phyloP scores from a whole-genome alignment of 2,113 vertebrate species.

The Platysteira castanea region DNA sequence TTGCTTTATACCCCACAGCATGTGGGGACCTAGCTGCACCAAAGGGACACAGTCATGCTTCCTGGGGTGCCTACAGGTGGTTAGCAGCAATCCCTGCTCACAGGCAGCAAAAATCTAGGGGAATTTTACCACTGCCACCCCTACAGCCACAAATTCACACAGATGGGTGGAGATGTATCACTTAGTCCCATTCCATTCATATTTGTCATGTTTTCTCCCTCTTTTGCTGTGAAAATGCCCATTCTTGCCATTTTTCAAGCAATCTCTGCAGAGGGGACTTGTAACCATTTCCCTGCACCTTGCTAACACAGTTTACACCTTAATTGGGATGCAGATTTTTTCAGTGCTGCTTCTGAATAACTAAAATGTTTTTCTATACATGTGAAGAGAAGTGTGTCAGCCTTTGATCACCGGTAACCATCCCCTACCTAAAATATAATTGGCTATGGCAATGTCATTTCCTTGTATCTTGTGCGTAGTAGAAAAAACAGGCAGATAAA shows the following conservation, averaged over 20 bases:
- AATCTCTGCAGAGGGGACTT: neutral
- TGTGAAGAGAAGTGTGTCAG: neutral
- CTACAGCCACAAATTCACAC: neutral
- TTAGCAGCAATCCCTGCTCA: neutral
- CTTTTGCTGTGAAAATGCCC: neutral
- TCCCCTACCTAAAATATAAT: neutral
- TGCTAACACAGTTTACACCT: neutral
- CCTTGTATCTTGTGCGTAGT: neutral
- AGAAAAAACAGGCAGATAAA: neutral
- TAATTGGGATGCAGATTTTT: neutral
- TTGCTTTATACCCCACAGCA: neutral
- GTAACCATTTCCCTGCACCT: neutral
- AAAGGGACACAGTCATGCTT: neutral
- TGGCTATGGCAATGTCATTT: neutral
- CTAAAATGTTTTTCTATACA: neutral
- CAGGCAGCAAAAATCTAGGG: neutral
- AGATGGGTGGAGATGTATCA: neutral
- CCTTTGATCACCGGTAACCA: neutral
- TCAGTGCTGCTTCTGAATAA: neutral
- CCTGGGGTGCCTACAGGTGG: accelerated
- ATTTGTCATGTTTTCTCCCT: neutral
- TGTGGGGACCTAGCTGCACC: neutral
- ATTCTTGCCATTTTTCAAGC: neutral
- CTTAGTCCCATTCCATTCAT: neutral
- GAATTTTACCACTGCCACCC: neutral